A percentile compares a stretch with the other conserved stretches of the same genome.
These are phyloP conservation scores for Gambusia holbrooki DNA, from an alignment of 2,113 vertebrate species.

Conservation along the genomic window DNA sequence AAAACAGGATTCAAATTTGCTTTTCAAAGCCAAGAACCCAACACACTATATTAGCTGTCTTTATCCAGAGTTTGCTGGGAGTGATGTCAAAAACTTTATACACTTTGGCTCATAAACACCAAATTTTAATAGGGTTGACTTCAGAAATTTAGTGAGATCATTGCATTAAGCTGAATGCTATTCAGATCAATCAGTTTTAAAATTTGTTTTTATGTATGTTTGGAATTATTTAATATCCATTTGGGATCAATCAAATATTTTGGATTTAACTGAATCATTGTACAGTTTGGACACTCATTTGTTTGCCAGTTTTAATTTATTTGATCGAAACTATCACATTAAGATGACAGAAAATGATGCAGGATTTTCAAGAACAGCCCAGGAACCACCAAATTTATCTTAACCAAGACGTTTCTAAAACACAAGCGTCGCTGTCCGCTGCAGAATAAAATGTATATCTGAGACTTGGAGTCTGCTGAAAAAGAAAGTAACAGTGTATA, in stretches of 20 bases:
- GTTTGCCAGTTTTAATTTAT: background rate
- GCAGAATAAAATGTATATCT: background rate
- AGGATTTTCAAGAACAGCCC: background rate
- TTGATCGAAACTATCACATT: background rate
- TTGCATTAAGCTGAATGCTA: background rate
- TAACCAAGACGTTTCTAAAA: background rate
- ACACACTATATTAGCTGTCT: background rate
- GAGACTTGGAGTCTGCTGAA: background rate
- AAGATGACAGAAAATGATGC: background rate
- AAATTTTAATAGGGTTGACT: background rate
- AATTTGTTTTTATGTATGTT: background rate
- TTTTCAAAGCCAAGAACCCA: slow-evolving; percentile 7
- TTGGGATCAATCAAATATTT: too few relatives aligned
- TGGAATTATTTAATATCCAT: background rate
- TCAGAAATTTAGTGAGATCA: background rate
- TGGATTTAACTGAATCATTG: too few relatives aligned
- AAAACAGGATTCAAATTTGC: background rate
- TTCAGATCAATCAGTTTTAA: too few relatives aligned
- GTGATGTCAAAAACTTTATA: background rate
- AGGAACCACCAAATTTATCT: background rate
- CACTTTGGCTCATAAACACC: background rate
- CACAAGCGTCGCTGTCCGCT: background rate
- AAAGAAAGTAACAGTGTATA: background rate
- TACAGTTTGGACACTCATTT: background rate
- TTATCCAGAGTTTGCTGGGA: background rate